Evolutionary conservation across 2,113 vertebrate genomes (phyloP).

Genomic region (Climacteris rufus): DNA sequence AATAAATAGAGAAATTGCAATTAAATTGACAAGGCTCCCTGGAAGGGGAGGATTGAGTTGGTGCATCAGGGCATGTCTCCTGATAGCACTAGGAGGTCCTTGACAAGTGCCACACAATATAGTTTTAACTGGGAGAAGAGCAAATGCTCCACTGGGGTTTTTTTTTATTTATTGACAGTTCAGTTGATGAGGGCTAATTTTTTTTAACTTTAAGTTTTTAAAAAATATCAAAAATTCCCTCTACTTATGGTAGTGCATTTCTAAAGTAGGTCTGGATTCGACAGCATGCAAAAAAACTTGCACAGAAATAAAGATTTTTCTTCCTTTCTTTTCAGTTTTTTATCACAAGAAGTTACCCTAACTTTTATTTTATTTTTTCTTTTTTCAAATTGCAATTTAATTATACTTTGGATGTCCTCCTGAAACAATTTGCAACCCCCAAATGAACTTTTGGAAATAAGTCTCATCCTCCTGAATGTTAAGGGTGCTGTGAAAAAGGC

Average conservation of each 20-base stretch:
- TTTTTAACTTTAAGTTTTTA: background rate
- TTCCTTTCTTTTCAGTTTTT: background rate
- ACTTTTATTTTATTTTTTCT: background rate
- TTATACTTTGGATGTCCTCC: background rate
- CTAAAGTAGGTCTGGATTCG: background rate
- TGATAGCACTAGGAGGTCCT: background rate
- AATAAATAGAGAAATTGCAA: background rate
- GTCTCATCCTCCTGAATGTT: fast-evolving
- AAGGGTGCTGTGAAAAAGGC: background rate
- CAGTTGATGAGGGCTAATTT: background rate
- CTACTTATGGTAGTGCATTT: background rate
- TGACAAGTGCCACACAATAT: background rate
- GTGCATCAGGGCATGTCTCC: background rate
- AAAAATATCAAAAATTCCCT: background rate
- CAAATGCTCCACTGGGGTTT: fast-evolving
- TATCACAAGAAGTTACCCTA: background rate
- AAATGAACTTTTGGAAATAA: background rate
- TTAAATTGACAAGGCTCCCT: background rate
- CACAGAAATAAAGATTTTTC: background rate
- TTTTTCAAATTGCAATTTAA: background rate
- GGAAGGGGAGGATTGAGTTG: background rate
- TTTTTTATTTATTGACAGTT: background rate
- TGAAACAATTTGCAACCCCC: background rate
- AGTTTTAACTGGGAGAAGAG: background rate
- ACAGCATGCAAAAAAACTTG: background rate